Evolutionary conservation across 2,113 vertebrate species (phyloP).

Genomic region (Macquaria ambigua): DNA sequence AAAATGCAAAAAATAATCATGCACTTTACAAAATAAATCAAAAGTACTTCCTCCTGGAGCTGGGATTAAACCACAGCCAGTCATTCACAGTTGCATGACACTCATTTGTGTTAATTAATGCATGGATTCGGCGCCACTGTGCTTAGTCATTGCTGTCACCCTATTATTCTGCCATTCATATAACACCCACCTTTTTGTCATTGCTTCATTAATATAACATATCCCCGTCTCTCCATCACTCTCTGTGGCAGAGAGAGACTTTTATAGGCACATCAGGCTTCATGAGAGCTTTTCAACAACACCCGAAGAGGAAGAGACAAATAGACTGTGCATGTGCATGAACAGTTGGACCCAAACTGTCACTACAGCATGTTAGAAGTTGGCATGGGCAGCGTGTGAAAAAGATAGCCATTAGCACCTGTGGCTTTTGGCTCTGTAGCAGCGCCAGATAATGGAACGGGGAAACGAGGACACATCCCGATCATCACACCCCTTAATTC

Average conservation of each 20-base stretch:
- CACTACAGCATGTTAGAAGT: constrained; percentile 49
- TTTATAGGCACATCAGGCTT: constrained; percentile 56
- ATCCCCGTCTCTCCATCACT: constrained; percentile 41
- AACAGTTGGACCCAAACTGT: constrained; percentile 72
- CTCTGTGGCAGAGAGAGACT: constrained; percentile 35
- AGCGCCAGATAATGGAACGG: constrained; percentile 56
- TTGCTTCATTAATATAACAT: constrained; percentile 71
- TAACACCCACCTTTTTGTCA: constrained; percentile 64
- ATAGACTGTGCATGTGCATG: constrained; percentile 71
- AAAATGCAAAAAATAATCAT: constrained; percentile 29
- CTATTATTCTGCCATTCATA: constrained; percentile 62
- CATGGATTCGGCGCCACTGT: constrained; percentile 44
- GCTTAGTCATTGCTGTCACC: constrained; percentile 61
- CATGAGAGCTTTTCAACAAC: constrained; percentile 56
- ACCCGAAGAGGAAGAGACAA: constrained; percentile 65
- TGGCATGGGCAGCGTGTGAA: constrained; percentile 54
- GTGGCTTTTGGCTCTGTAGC: constrained; percentile 62
- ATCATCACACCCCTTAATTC: constrained; percentile 67
- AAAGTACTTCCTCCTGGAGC: constrained; percentile 43
- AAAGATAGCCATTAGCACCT: constrained; percentile 75
- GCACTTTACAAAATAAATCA: constrained; percentile 55
- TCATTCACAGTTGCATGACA: constrained; percentile 50
- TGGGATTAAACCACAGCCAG: constrained; percentile 57
- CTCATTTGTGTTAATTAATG: constrained; percentile 76
- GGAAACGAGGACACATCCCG: constrained; percentile 63